phyloP scores from a whole-genome alignment of 2,888 invertebrate genomes.

The Limnephilus lunatus region DNA sequence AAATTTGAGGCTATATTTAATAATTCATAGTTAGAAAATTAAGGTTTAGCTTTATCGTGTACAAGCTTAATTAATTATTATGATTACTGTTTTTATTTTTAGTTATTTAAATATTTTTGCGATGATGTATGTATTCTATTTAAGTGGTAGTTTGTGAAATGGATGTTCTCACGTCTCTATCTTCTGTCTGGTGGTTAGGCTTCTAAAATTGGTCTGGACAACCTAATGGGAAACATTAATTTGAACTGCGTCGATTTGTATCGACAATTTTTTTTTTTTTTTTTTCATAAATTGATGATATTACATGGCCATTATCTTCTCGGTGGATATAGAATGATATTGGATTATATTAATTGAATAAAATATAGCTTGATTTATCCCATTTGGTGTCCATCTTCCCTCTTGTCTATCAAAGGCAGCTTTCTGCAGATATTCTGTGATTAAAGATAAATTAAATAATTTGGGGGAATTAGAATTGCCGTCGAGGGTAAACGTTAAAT shows the following conservation, averaged over 20 bases:
- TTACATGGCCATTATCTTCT: neutral
- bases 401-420: neutral
- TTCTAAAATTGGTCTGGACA: neutral
- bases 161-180: neutral
- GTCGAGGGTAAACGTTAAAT: neutral
- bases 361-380: neutral
- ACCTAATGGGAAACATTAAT: neutral
- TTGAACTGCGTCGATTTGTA: neutral
- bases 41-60: conserved; percentile 35
- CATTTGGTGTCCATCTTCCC: neutral
- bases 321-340: neutral
- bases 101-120: conserved; percentile 25
- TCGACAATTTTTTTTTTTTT: neutral
- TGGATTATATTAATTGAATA: neutral
- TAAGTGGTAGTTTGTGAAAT: conserved; percentile 29
- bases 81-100: conserved; percentile 29
- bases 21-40: conserved; percentile 28
- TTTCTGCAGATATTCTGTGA: conserved; percentile 9
- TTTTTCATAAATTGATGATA: neutral
- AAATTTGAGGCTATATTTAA: conserved; percentile 43
- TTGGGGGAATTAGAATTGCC: neutral
- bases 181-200: conserved; percentile 14
- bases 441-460: neutral
- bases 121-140: neutral
- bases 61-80: conserved; percentile 28